These are phyloP conservation scores for Subanguina moxae DNA, from an alignment of 1,140 invertebrate genomes.

Conservation along the genomic window DNA sequence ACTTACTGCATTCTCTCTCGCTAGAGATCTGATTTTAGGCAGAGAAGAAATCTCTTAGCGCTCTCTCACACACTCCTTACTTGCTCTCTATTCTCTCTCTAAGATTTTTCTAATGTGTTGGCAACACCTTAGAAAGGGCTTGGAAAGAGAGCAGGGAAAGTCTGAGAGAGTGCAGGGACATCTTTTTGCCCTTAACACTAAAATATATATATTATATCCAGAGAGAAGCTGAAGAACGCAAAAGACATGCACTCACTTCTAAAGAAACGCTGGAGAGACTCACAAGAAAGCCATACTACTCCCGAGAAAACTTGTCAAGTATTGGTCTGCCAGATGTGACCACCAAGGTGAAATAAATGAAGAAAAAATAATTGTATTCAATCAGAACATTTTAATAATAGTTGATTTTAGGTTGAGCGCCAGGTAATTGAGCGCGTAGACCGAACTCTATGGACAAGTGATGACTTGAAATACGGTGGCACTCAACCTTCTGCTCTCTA, in stretches of 20 bases:
- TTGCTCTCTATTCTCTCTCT: too few relatives aligned
- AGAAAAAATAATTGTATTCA: too few relatives aligned
- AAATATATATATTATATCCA: conserved; percentile 1
- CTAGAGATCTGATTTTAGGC: too few relatives aligned
- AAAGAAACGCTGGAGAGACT: conserved; percentile 56
- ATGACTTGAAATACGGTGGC: conserved; percentile 20
- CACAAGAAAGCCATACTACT: conserved; percentile 55
- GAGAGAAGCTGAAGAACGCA: conserved; percentile 29
- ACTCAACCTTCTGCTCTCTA: conserved; percentile 17
- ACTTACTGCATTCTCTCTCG: too few relatives aligned
- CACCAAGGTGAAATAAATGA: conserved; percentile 56
- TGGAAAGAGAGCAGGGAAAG: too few relatives aligned
- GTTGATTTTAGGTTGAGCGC: conserved; percentile 37
- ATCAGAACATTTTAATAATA: too few relatives aligned
- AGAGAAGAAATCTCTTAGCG: too few relatives aligned
- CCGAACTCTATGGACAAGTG: conserved; percentile 54
- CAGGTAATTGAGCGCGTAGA: conserved; percentile 58
- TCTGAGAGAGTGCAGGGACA: not conserved
- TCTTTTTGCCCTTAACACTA: not conserved
- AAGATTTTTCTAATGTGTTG: too few relatives aligned
- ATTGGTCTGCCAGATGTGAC: conserved; percentile 48
- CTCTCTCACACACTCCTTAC: too few relatives aligned
- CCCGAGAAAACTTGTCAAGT: conserved; percentile 47
- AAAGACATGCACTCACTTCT: conserved; percentile 49
- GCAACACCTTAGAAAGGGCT: too few relatives aligned